Evolutionary conservation across 2,888 invertebrate genomes (phyloP), one percentile per base, ranked within the genome.

Genomic region (Atherix ibis): DNA sequence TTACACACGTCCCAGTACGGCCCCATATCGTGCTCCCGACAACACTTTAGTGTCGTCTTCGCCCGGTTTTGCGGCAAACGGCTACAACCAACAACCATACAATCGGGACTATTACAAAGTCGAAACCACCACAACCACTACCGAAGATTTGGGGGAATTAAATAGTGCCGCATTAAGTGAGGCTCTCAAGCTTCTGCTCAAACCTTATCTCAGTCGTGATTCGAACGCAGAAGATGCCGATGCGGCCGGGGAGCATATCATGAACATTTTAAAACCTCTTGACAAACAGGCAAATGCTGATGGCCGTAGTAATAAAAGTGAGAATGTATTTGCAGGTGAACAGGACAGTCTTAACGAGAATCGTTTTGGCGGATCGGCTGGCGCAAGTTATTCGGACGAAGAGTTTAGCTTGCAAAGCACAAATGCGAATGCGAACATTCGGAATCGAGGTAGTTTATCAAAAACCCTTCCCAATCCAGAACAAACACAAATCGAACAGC

Each of bases 301-400:
- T 19, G 19, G 19, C 9, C n/a, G 5, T 12, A 5, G 10, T 6
- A 44, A 31, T 40, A 40, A 43, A 42, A 53, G 50, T 47, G 61
- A 60, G 52, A 46, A 56, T 49, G 53, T 58, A 44, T 47, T 53
- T 49, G 49, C 61, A 43, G 61, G 56, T 48, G 58, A 59, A 50
- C 60, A 59, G 43, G 35, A 37, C 22, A 41, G 37, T 17, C 29
- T 35, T 12, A 40, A 40, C 22, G 40, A 31, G 18, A n/a, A n/a
- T n/a, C n/a, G n/a, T n/a, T n/a, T n/a, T n/a, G n/a, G n/a, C n/a
- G n/a, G 14, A 37, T n/a, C n/a, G 16, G 31, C 27, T 5, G 38
- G 35, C 31, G 31, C 37, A 27, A 37, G 25, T n/a, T n/a, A n/a
- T n/a, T n/a, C n/a, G n/a, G n/a, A n/a, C n/a, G n/a, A n/a, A n/a